phyloP scores from a whole-genome alignment of 2,888 invertebrate species.

The Marronus borbonicus region DNA sequence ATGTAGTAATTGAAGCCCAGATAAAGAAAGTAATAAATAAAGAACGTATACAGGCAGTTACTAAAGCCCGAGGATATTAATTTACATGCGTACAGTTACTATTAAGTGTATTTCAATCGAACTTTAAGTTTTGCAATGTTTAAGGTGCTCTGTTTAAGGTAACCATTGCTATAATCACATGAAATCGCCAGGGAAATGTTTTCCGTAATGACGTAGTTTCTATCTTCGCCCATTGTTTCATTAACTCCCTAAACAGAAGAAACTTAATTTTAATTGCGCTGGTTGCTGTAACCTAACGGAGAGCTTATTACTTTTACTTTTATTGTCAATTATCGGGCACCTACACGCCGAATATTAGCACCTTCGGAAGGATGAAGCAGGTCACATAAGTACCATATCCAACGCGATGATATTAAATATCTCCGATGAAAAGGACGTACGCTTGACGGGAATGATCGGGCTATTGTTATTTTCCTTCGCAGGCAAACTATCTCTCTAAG shows the following conservation, averaged over 20 bases:
- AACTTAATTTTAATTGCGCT: constrained; percentile 18
- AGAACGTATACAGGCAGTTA: no score
- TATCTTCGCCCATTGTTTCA: not conserved
- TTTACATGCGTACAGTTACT: not conserved
- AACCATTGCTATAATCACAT: not conserved
- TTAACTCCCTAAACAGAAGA: not conserved
- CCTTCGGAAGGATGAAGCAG: constrained; percentile 9
- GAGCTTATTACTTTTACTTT: constrained; percentile 9
- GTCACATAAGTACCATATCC: constrained; percentile 33
- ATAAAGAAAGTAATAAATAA: no score
- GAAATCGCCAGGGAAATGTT: not conserved
- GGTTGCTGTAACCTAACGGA: not conserved
- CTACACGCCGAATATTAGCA: constrained; percentile 13
- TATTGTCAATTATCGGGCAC: constrained; percentile 31
- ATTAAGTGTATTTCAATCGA: no score
- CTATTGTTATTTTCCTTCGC: constrained; percentile 41
- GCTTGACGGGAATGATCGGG: constrained; percentile 22
- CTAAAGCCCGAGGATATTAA: not conserved
- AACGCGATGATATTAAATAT: constrained; percentile 21
- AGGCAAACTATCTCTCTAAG: constrained; percentile 41
- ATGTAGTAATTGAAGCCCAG: not conserved
- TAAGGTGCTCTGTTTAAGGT: not conserved
- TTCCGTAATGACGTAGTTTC: constrained; percentile 10
- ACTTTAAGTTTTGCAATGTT: no score
- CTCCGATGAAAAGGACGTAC: constrained; percentile 25